These are phyloP conservation scores for Chiloscyllium plagiosum DNA, from an alignment of 2,113 vertebrate species.

Conservation along the genomic window DNA sequence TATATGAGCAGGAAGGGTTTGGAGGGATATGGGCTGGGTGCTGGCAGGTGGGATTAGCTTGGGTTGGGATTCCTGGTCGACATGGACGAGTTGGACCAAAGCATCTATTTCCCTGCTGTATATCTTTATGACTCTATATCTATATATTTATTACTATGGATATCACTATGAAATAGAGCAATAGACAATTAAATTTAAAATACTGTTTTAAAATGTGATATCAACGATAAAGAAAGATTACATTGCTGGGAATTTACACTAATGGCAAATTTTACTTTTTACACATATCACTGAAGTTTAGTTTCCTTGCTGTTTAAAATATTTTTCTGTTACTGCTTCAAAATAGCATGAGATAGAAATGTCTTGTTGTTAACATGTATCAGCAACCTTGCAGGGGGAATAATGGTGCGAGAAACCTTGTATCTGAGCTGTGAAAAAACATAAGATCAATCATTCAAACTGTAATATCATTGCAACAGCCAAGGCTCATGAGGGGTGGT, in stretches of 20 bases:
- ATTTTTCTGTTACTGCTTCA: neutral
- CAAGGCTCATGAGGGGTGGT: neutral
- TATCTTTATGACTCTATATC: neutral
- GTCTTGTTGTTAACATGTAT: neutral
- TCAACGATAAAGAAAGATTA: neutral
- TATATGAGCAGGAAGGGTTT: no score
- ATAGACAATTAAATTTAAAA: neutral
- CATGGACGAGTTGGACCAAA: no score
- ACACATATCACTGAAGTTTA: neutral
- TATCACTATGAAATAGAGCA: neutral
- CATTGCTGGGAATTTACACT: neutral
- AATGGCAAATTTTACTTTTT: neutral
- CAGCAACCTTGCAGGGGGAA: neutral
- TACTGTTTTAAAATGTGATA: neutral
- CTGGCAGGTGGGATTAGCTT: no score
- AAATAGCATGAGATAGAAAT: neutral
- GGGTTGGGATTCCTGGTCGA: no score
- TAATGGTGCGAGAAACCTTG: neutral
- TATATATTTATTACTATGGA: neutral
- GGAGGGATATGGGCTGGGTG: no score
- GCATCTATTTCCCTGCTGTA: no score
- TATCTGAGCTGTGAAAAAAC: neutral
- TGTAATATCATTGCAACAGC: neutral
- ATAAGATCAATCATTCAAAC: neutral
- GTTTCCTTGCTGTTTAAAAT: neutral